Conservation (phyloP, 2,888 invertebrate genomes). For the Tenthredo amoena region DNA sequence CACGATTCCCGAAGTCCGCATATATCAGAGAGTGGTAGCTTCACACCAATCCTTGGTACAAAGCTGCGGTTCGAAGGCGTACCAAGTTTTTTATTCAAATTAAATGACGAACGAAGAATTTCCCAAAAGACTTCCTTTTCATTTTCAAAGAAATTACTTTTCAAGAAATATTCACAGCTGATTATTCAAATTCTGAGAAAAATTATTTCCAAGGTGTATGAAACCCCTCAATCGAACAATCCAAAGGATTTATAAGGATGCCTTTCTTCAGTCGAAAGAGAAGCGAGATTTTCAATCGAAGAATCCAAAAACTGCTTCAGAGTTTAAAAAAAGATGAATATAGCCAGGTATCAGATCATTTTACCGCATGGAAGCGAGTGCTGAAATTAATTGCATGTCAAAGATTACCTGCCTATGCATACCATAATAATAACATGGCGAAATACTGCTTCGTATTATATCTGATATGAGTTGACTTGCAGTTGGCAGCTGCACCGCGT, state of each 20-base stretch:
- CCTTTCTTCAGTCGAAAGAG: neutral
- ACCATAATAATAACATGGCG: neutral
- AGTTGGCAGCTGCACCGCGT: neutral
- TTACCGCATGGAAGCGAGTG: neutral
- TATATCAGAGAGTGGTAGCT: neutral
- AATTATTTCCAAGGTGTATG: too few relatives aligned
- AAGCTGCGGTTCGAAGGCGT: neutral
- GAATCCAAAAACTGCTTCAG: neutral
- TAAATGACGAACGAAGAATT: neutral
- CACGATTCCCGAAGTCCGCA: neutral
- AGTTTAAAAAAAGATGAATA: neutral
- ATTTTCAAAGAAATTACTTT: too few relatives aligned
- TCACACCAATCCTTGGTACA: neutral
- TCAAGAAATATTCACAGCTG: too few relatives aligned
- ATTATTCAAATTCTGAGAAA: too few relatives aligned
- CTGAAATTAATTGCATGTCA: neutral
- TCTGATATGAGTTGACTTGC: neutral
- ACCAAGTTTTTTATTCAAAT: neutral
- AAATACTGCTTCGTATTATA: neutral
- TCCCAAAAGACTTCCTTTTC: neutral
- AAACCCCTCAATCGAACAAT: too few relatives aligned
- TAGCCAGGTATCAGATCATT: neutral
- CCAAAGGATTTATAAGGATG: neutral
- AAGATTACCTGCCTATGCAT: neutral
- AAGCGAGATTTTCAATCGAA: neutral